Conservation (phyloP, 2,113 vertebrate genomes). For the Procapra przewalskii region DNA sequence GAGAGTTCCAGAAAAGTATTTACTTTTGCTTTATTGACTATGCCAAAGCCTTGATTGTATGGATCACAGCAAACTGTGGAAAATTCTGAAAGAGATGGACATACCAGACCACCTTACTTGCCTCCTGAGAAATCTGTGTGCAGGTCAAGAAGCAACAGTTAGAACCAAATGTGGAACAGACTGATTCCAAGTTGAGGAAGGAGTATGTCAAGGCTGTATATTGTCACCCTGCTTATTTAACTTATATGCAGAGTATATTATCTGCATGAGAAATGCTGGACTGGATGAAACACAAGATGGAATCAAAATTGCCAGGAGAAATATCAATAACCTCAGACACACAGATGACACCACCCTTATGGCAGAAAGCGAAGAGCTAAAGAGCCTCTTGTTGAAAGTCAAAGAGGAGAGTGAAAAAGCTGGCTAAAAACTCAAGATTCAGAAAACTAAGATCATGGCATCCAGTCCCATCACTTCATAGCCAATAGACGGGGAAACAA, state of each 20-base stretch:
- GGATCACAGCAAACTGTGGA: background rate
- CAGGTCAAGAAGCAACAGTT: background rate
- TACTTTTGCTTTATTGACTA: background rate
- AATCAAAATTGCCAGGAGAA: background rate
- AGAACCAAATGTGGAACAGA: background rate
- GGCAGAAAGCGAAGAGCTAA: background rate
- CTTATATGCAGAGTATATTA: background rate
- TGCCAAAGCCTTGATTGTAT: background rate
- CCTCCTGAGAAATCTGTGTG: background rate
- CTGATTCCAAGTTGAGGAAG: background rate
- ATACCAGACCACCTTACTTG: background rate
- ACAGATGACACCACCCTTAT: background rate
- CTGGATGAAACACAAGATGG: background rate
- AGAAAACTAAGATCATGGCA: background rate
- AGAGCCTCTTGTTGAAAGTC: background rate
- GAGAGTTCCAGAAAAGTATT: background rate
- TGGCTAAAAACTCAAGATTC: background rate
- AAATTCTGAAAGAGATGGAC: background rate
- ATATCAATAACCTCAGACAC: background rate
- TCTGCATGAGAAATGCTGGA: background rate
- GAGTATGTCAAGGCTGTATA: background rate
- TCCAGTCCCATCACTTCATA: background rate
- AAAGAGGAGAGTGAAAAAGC: background rate
- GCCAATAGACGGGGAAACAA: background rate
- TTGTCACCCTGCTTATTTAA: background rate